phyloP scores from a whole-genome alignment of 1,140 invertebrate genomes.

The Ceratina australensis region DNA sequence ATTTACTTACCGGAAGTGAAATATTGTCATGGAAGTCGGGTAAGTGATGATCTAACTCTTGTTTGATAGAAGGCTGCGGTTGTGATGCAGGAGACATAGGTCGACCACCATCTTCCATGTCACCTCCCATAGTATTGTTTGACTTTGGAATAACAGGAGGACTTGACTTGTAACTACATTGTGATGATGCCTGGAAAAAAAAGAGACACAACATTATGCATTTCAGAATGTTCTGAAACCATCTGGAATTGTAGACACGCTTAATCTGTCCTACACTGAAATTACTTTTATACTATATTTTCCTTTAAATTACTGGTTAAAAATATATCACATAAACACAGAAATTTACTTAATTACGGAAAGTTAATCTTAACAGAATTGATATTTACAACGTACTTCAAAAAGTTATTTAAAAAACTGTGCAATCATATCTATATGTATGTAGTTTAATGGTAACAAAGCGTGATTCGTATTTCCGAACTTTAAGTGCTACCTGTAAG shows the following conservation, averaged over 20 bases:
- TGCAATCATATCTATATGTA: constrained; percentile 60
- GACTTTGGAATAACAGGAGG: constrained; percentile 82
- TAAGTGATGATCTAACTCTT: constrained; percentile 81
- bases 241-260: neutral
- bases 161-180: constrained; percentile 83
- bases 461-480: constrained; percentile 46
- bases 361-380: neutral
- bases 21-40: constrained; percentile 79
- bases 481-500: constrained; percentile 35
- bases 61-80: constrained; percentile 82
- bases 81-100: constrained; percentile 80
- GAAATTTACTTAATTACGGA: neutral
- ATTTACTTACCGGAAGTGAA: constrained; percentile 76
- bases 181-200: constrained; percentile 80
- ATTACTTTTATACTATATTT: neutral
- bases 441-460: constrained; percentile 49
- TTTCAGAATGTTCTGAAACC: neutral
- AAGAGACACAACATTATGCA: constrained; percentile 37
- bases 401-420: constrained; percentile 68
- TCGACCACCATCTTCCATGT: constrained; percentile 81
- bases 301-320: neutral
- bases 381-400: constrained; percentile 50
- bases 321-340: neutral
- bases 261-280: too few relatives aligned
- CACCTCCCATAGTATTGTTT: constrained; percentile 82